Evolutionary conservation across 2,113 vertebrate species (phyloP), one percentile per base, ranked within the genome.

Genomic region (Plecturocebus donacophilus): DNA sequence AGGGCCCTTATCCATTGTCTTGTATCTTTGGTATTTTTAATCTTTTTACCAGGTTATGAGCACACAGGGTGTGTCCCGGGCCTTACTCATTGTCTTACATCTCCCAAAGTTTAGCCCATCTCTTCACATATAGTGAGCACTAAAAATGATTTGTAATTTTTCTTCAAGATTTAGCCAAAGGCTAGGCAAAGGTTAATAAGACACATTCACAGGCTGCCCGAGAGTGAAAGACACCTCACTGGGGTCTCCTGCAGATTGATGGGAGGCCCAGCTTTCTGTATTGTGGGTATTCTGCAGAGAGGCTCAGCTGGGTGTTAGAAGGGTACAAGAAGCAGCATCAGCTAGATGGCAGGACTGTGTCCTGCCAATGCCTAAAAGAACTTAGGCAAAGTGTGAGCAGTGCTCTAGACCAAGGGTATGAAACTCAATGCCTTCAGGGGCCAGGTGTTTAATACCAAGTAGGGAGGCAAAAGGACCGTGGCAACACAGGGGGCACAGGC

Each of bases 401-500:
- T 40, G 47, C 30, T 16, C 9, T n/a, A 49, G 35, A 47, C 27
- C 8, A 32, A 56, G 45, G 21, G 17, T n/a, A 45, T 88, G 61
- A 84, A 52, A 40, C 30, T 45, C 61, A 91, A 66, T 40, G 21
- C 25, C 79, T 71, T 42, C 64, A 91, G 66, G n/a, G 66, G 5
- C 49, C 20, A 23, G 17, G 8, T n/a, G 32, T 20, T 12, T 35
- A 25, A 54, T 27, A 66, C 45, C 47, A 73, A n/a, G 56, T 0
- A 52, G 13, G 82, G 47, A 66, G n/a, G 8, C 45, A 5, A 0
- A 23, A 19, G 12, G 30, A 10, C 5, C 14, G 5, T 25, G 17
- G 80, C 8, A 2, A 38, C 21, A 0, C 2, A 19, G 2, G 64
- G 21, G 45, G 7, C 8, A 4, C 0, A 4, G 6, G 1, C 13